Evolutionary conservation across 2,797 vertebrate genomes (phyloP).

Genomic region (Coregonus suidteri): DNA sequence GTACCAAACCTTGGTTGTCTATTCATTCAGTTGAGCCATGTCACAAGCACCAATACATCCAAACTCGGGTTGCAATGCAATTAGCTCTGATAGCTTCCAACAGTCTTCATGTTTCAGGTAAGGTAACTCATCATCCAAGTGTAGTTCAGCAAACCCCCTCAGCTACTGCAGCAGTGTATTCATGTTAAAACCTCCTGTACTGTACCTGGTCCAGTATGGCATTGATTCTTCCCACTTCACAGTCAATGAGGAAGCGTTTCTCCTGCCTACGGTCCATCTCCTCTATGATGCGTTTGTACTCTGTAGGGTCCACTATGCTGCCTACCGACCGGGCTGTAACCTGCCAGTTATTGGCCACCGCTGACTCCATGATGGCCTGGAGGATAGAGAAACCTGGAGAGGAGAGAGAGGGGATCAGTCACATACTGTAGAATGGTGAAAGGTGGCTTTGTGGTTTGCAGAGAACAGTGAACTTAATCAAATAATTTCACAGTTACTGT

Average conservation of each 20-base stretch:
- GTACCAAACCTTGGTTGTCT: too few species aligned
- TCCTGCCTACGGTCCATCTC: constrained; percentile 98
- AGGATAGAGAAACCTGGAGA: constrained; percentile 91
- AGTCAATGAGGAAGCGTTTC: constrained; percentile 96
- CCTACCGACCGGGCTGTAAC: constrained; percentile 96
- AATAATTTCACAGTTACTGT: neutral
- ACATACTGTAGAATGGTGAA: neutral
- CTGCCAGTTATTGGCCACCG: constrained; percentile 98
- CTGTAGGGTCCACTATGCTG: constrained; percentile 88
- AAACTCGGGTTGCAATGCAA: too few species aligned
- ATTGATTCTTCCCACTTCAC: constrained; percentile 94
- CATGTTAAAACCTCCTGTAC: neutral
- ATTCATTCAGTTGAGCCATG: too few species aligned
- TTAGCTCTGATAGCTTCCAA: too few species aligned
- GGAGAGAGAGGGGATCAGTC: too few species aligned
- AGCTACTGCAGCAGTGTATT: neutral
- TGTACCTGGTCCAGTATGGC: constrained; percentile 94
- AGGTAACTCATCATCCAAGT: too few species aligned
- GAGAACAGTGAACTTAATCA: neutral
- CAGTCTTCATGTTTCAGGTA: too few species aligned
- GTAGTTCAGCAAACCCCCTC: neutral
- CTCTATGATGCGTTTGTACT: constrained; percentile 94
- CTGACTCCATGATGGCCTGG: constrained; percentile 97
- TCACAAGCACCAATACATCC: too few species aligned
- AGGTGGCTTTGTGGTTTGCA: neutral